Evolutionary conservation across 2,888 invertebrate species (phyloP).

Genomic region (Chaetogeoica ovagalla): DNA sequence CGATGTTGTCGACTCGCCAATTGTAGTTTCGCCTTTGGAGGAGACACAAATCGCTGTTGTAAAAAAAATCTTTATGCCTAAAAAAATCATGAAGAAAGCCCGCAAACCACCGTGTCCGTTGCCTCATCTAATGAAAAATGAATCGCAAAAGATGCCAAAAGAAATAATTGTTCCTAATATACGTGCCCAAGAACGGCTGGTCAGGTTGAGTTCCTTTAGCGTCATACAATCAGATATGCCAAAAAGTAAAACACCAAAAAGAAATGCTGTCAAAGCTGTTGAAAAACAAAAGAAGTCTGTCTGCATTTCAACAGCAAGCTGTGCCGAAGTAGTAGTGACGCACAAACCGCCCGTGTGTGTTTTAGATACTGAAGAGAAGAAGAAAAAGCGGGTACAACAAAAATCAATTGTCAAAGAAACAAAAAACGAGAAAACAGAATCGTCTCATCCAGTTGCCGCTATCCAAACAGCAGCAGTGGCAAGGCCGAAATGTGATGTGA

Average conservation of each 20-base stretch:
- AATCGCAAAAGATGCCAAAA: constrained; percentile 39
- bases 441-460: constrained; percentile 13
- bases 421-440: constrained; percentile 19
- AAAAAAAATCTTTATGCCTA: constrained; percentile 15
- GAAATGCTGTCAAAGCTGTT: constrained; percentile 23
- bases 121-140: constrained; percentile 49
- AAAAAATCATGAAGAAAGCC: constrained; percentile 29
- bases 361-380: constrained; percentile 34
- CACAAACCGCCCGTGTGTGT: constrained; percentile 16
- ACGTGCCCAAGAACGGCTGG: constrained; percentile 43
- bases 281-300: constrained; percentile 14
- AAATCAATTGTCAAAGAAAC: constrained; percentile 32
- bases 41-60: background rate
- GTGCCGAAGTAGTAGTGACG: background rate
- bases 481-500: constrained; percentile 39
- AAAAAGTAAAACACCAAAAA: constrained; percentile 40
- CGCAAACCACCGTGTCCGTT: constrained; percentile 46
- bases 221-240: constrained; percentile 49
- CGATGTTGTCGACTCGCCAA: constrained; percentile 11
- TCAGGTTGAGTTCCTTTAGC: constrained; percentile 51
- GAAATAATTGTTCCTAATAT: constrained; percentile 52
- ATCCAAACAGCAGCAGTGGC: constrained; percentile 15
- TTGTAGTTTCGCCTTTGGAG: background rate
- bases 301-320: background rate
- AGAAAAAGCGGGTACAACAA: constrained; percentile 40